A percentile compares a stretch with the other conserved stretches of the same genome.
Evolutionary conservation across 2,797 vertebrate species (phyloP).

Genomic region (Champsocephalus esox): DNA sequence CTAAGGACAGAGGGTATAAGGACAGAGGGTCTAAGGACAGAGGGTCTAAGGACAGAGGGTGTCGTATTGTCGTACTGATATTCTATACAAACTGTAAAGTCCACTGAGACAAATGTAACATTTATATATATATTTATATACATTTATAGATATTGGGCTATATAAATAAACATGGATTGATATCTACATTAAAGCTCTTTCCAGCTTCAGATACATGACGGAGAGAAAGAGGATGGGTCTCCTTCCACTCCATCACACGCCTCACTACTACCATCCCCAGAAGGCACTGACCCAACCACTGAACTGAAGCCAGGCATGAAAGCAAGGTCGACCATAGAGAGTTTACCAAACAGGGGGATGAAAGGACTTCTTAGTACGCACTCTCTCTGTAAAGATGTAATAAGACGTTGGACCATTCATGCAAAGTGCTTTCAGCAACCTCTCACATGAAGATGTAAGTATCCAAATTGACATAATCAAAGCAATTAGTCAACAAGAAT

Average conservation of each 20-base stretch:
- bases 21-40: no score
- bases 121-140: no score
- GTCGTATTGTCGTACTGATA: no score
- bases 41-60: no score
- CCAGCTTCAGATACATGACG: conserved; percentile 64
- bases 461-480: conserved; percentile 43
- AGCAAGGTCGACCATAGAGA: conserved; percentile 14
- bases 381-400: conserved; percentile 1
- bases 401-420: conserved; percentile 19
- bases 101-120: no score
- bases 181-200: conserved; percentile 64
- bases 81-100: no score
- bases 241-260: background rate
- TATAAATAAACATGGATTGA: no score
- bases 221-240: no score
- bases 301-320: conserved; percentile 52
- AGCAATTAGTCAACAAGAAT: conserved; percentile 57
- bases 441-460: conserved; percentile 21
- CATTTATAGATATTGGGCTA: no score
- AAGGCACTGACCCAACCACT: conserved; percentile 36
- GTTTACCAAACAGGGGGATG: conserved; percentile 59
- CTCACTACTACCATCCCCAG: conserved; percentile 25
- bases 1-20: no score
- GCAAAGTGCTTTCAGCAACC: conserved; percentile 27
- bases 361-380: conserved; percentile 40